phyloP scores from a whole-genome alignment of 2,113 vertebrate species.

The Odocoileus hemionus region DNA sequence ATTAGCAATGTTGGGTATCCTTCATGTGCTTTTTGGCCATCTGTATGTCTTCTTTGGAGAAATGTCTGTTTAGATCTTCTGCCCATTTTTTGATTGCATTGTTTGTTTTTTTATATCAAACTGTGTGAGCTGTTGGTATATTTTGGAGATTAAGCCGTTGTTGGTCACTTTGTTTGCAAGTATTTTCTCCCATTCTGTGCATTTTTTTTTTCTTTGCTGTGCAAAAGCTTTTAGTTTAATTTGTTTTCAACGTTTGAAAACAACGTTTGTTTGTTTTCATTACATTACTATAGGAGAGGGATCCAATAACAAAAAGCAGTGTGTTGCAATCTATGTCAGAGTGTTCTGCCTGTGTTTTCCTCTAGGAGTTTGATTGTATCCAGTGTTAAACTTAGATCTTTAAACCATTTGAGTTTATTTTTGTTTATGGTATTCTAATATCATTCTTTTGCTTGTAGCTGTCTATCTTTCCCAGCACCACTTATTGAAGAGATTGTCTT shows the following conservation, averaged over 20 bases:
- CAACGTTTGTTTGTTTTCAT: background rate
- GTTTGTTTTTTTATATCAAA: background rate
- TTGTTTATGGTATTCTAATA: background rate
- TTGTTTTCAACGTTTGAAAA: too few species aligned
- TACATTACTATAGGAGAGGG: background rate
- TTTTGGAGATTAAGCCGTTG: background rate
- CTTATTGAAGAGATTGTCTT: background rate
- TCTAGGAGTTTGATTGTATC: background rate
- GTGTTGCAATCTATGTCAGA: background rate
- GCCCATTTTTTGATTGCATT: background rate
- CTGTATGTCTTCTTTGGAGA: background rate
- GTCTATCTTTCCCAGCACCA: background rate
- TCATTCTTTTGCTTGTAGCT: background rate
- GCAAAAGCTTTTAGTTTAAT: too few species aligned
- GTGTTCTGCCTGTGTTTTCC: background rate
- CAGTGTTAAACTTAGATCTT: background rate
- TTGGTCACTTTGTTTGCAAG: background rate
- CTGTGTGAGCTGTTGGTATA: background rate
- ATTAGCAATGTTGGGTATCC: background rate
- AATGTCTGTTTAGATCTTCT: background rate
- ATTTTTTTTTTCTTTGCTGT: too few species aligned
- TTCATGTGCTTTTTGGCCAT: background rate
- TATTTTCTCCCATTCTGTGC: background rate
- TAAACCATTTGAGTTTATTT: background rate
- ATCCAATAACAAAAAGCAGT: background rate